These are phyloP conservation scores for Mastigias papua DNA, from an alignment of 30 jellyfish, hydroid and myxozoan species.

Conservation along the genomic window DNA sequence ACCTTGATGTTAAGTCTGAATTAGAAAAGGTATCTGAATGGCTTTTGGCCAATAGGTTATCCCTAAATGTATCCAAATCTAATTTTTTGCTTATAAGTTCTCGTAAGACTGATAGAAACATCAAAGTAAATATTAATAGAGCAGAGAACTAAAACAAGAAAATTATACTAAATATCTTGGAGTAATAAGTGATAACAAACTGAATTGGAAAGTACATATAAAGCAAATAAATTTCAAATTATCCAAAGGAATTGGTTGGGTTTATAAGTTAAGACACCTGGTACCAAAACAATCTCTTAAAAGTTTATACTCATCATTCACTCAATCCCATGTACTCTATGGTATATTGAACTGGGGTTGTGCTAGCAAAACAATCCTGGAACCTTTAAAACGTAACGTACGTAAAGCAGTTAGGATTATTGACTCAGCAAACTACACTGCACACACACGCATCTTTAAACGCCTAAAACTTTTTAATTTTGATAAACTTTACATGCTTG, in stretches of 20 bases:
- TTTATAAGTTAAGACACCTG: constrained; percentile 27
- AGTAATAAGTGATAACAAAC: neutral
- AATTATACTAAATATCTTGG: neutral
- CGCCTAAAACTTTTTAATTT: constrained; percentile 29
- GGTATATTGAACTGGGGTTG: constrained; percentile 61
- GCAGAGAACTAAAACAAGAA: neutral
- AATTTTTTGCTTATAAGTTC: neutral
- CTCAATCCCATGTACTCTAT: constrained; percentile 37
- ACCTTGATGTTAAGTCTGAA: neutral
- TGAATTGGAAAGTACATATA: neutral
- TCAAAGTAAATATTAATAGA: neutral
- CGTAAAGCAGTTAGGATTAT: constrained; percentile 56
- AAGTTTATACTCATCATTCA: constrained; percentile 38
- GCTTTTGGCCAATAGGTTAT: neutral
- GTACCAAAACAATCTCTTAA: constrained; percentile 22
- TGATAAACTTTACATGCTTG: constrained; percentile 18
- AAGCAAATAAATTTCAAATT: constrained; percentile 1
- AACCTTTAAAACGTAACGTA: constrained; percentile 50
- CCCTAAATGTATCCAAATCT: neutral
- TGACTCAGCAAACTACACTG: constrained; percentile 48
- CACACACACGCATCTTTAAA: constrained; percentile 43
- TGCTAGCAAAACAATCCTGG: constrained; percentile 56
- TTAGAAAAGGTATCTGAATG: neutral
- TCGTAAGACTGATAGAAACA: neutral
- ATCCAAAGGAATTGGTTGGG: constrained; percentile 41